Conservation (phyloP, 2,113 vertebrate species). For the Archocentrus centrarchus region DNA sequence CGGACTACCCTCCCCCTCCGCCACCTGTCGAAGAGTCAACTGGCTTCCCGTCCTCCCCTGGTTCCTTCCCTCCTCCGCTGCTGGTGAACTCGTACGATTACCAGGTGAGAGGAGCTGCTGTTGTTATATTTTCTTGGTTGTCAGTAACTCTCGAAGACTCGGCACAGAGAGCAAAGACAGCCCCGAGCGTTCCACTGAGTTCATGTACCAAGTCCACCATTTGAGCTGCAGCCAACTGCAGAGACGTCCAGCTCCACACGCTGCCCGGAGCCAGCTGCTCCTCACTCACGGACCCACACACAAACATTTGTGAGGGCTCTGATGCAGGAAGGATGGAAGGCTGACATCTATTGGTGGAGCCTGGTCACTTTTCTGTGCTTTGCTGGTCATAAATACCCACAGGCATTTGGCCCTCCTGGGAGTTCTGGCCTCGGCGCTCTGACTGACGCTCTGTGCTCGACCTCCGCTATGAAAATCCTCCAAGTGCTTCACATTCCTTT, state of each 20-base stretch:
- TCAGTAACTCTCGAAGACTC: constrained; percentile 44
- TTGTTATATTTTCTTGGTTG: constrained; percentile 20
- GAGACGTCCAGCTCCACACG: constrained; percentile 42
- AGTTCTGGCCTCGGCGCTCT: constrained; percentile 49
- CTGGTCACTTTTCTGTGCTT: constrained; percentile 45
- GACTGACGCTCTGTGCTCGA: constrained; percentile 50
- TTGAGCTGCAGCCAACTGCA: constrained; percentile 50
- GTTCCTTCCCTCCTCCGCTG: constrained; percentile 80
- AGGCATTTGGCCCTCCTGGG: constrained; percentile 49
- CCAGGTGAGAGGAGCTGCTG: constrained; percentile 72
- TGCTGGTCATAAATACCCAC: constrained; percentile 42
- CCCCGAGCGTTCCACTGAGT: constrained; percentile 37
- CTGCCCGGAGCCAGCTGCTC: constrained; percentile 43
- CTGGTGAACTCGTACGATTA: constrained; percentile 71
- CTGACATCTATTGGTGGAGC: constrained; percentile 79
- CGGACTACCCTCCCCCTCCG: constrained; percentile 86
- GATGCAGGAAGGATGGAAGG: constrained; percentile 59
- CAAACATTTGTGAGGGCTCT: background rate
- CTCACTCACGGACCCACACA: constrained; percentile 27
- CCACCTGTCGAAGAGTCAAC: constrained; percentile 82
- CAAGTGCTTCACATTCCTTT: constrained; percentile 60
- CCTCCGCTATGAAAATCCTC: constrained; percentile 58
- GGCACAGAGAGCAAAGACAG: constrained; percentile 4
- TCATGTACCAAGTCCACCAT: constrained; percentile 32
- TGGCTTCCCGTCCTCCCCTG: constrained; percentile 69